These are phyloP conservation scores for Lophochroa leadbeateri DNA, from an alignment of 2,113 vertebrate species.

Conservation along the genomic window DNA sequence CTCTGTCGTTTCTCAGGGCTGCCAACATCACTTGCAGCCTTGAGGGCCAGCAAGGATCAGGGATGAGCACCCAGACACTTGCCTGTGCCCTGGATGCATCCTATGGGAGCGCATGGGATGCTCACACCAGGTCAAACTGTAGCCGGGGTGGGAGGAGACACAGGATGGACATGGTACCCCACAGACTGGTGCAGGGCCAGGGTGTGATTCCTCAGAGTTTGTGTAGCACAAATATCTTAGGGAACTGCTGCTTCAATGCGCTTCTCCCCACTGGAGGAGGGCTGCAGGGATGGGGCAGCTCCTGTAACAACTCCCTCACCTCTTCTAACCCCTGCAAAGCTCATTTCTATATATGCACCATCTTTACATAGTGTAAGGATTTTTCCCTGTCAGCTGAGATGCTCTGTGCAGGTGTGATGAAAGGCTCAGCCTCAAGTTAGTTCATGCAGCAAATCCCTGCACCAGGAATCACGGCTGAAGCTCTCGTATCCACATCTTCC, in stretches of 20 bases:
- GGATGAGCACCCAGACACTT: fast-evolving
- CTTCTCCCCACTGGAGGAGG: background rate
- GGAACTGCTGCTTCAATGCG: fast-evolving
- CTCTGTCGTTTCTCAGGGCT: background rate
- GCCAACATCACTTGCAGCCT: fast-evolving
- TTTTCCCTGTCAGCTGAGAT: background rate
- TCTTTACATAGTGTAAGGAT: background rate
- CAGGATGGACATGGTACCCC: fast-evolving
- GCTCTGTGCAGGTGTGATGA: background rate
- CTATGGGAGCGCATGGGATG: fast-evolving
- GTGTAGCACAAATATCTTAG: fast-evolving
- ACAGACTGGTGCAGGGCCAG: fast-evolving
- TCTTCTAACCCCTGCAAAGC: background rate
- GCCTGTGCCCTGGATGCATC: fast-evolving
- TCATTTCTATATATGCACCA: background rate
- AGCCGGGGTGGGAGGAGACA: fast-evolving
- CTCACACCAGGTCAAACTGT: fast-evolving
- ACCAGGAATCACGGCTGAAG: background rate
- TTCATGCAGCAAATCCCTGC: background rate
- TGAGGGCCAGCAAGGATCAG: fast-evolving
- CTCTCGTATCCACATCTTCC: fast-evolving
- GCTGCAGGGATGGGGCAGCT: background rate
- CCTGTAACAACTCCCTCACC: fast-evolving
- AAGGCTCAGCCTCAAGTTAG: background rate
- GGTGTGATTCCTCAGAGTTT: fast-evolving